A percentile compares a stretch with the other conserved stretches of the same genome.
Evolutionary conservation across 2,113 vertebrate species (phyloP).

Genomic region (Silurus glanis): DNA sequence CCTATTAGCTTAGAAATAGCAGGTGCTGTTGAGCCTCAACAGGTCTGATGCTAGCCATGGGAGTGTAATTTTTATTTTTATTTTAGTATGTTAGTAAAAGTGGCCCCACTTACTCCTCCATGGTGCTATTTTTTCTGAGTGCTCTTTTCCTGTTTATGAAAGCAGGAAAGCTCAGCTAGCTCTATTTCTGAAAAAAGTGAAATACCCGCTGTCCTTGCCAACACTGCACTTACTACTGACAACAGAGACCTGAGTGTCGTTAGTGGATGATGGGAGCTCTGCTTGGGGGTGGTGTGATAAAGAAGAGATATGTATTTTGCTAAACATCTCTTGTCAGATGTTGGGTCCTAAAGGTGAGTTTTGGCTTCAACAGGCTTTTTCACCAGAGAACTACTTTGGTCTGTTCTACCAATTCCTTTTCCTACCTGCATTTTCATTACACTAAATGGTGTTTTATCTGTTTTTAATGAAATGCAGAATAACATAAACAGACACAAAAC

Average conservation of each 20-base stretch:
- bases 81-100: conserved; percentile 37
- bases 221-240: conserved; percentile 21
- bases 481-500: not conserved
- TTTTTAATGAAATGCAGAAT: not conserved
- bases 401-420: not conserved
- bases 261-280: conserved; percentile 4
- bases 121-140: conserved; percentile 13
- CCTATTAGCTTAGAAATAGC: conserved; percentile 23
- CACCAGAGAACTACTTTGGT: not conserved
- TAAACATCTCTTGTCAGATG: not conserved
- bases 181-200: conserved; percentile 25
- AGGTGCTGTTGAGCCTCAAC: conserved; percentile 1
- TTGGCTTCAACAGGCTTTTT: not conserved
- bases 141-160: conserved; percentile 10
- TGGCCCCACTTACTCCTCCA: not conserved
- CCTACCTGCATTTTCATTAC: not conserved
- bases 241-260: conserved; percentile 10
- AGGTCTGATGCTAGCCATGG: conserved; percentile 16
- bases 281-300: conserved; percentile 2
- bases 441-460: not conserved
- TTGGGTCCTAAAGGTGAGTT: not conserved
- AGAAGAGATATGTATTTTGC: conserved; percentile 9
- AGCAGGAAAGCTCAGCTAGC: conserved; percentile 14
- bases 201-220: conserved; percentile 22
- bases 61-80: conserved; percentile 37